phyloP scores from a whole-genome alignment of 2,888 invertebrate genomes.

The Leptopilina syphax region DNA sequence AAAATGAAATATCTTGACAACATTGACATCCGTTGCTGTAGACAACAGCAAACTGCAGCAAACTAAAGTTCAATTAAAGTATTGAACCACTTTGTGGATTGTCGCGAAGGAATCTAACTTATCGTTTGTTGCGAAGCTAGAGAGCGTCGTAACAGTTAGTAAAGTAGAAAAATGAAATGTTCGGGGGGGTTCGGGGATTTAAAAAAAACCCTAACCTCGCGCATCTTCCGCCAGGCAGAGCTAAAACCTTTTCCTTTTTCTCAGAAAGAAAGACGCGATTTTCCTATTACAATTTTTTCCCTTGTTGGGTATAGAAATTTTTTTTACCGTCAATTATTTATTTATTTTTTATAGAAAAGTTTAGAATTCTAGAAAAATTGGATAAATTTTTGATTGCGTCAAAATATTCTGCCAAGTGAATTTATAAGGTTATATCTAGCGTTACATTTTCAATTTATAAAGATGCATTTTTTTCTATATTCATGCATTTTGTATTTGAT shows the following conservation, averaged over 20 bases:
- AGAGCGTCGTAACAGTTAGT: too few species aligned
- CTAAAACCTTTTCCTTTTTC: conserved; percentile 1
- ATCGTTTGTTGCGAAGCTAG: background rate
- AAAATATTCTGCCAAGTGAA: background rate
- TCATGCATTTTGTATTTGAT: conserved; percentile 52
- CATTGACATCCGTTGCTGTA: conserved; percentile 32
- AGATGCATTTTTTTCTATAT: conserved; percentile 52
- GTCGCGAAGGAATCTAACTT: background rate
- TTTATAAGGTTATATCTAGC: conserved; percentile 46
- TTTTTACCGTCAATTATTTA: background rate
- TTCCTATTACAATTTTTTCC: background rate
- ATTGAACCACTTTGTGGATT: conserved; percentile 14
- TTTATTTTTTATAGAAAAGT: too few species aligned
- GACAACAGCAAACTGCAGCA: background rate
- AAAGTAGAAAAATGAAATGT: too few species aligned
- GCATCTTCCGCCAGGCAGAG: conserved; percentile 30
- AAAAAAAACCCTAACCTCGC: conserved; percentile 16
- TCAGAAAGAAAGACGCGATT: conserved; percentile 20
- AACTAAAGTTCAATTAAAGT: background rate
- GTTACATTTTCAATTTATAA: conserved; percentile 25
- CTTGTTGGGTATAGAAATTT: background rate
- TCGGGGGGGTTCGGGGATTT: too few species aligned
- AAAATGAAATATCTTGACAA: conserved; percentile 1
- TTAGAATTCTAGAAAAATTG: too few species aligned
- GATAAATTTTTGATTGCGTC: too few species aligned